Conservation (phyloP, 2,888 invertebrate genomes). For the Bruchidius siliquastri region DNA sequence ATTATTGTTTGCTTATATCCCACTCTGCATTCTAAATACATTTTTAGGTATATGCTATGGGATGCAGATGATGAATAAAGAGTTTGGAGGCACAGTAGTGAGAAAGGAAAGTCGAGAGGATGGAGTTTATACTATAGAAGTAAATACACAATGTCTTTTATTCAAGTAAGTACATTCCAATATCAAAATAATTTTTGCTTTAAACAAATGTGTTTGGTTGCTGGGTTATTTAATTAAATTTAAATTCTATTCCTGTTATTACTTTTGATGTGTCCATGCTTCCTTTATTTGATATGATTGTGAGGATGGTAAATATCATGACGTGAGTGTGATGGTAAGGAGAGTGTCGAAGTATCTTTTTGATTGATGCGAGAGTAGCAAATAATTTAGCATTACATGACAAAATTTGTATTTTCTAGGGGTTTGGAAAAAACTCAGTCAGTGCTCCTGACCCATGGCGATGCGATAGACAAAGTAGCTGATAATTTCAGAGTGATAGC, state of each 20-base stretch:
- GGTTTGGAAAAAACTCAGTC: conserved; percentile 81
- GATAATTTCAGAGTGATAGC: conserved; percentile 84
- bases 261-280: too few relatives aligned
- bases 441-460: conserved; percentile 95
- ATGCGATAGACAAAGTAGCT: conserved; percentile 89
- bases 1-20: too few relatives aligned
- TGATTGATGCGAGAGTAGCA: too few relatives aligned
- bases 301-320: too few relatives aligned
- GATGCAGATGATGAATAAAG: conserved; percentile 98
- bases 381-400: too few relatives aligned
- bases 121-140: conserved; percentile 84
- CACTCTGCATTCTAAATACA: not conserved
- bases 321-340: too few relatives aligned
- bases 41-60: conserved; percentile 93
- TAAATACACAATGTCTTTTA: conserved; percentile 82
- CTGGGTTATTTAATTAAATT: too few relatives aligned
- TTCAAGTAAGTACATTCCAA: conserved; percentile 72
- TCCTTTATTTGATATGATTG: too few relatives aligned
- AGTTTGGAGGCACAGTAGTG: conserved; percentile 88
- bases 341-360: too few relatives aligned
- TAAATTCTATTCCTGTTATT: too few relatives aligned
- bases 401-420: conserved; percentile 57
- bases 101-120: conserved; percentile 88
- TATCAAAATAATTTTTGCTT: not conserved
- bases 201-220: too few relatives aligned